Conservation (phyloP, 1,140 invertebrate genomes). For the Anagrus nilaparvatae region DNA sequence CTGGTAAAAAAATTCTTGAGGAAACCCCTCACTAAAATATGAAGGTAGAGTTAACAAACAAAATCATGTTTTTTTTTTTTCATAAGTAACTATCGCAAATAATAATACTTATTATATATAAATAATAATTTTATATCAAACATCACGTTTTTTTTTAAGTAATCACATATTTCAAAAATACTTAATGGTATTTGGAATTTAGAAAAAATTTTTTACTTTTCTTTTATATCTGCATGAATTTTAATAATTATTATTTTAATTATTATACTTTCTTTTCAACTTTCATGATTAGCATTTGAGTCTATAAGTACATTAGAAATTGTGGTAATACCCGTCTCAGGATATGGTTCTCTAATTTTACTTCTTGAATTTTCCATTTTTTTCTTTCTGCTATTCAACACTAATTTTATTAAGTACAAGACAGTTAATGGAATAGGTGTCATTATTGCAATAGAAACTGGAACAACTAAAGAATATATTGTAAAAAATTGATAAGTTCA, state of each 20-base stretch:
- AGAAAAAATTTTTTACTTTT: too few relatives aligned
- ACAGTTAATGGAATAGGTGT: slow-evolving; percentile 75
- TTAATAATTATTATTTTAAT: slow-evolving; percentile 37
- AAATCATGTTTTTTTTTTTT: too few relatives aligned
- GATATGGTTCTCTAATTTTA: slow-evolving; percentile 17
- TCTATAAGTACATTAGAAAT: slow-evolving; percentile 14
- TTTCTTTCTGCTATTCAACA: slow-evolving; percentile 23
- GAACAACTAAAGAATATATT: slow-evolving; percentile 53
- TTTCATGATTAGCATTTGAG: slow-evolving; percentile 14
- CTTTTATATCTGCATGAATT: too few relatives aligned
- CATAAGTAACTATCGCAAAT: too few relatives aligned
- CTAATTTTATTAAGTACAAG: slow-evolving; percentile 42
- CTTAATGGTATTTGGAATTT: too few relatives aligned
- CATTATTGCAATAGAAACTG: slow-evolving; percentile 84
- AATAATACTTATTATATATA: too few relatives aligned
- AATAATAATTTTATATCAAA: too few relatives aligned
- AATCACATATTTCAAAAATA: too few relatives aligned
- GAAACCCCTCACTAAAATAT: too few relatives aligned
- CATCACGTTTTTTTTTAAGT: too few relatives aligned
- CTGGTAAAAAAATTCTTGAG: too few relatives aligned
- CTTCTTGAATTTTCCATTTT: slow-evolving; percentile 20
- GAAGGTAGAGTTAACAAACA: too few relatives aligned
- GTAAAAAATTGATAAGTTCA: slow-evolving; percentile 9
- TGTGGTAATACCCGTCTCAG: slow-evolving; percentile 11
- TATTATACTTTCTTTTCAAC: slow-evolving; percentile 5